phyloP scores from a whole-genome alignment of 2,113 vertebrate species.

The Monopterus albus region DNA sequence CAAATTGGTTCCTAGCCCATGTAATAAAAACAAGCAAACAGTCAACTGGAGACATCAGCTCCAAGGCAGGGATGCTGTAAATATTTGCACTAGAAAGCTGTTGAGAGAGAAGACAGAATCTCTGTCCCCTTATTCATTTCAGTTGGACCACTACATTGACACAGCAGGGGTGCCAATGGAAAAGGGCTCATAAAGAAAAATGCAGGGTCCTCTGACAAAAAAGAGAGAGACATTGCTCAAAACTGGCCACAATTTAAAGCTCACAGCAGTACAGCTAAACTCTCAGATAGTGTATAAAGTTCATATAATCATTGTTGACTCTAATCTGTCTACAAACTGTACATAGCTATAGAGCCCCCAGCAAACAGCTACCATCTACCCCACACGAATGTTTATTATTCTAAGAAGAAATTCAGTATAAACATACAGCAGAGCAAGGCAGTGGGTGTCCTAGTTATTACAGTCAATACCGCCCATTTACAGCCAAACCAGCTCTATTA shows the following conservation, averaged over 20 bases:
- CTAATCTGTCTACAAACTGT: slow-evolving; percentile 36
- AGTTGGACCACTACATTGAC: neutral
- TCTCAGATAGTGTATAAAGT: neutral
- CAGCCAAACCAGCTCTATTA: slow-evolving; percentile 69
- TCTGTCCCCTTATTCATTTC: neutral
- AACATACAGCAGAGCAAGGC: slow-evolving; percentile 51
- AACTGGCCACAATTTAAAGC: neutral
- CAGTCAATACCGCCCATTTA: slow-evolving; percentile 71
- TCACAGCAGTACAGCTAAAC: neutral
- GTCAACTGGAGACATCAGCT: no score
- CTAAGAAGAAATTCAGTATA: slow-evolving; percentile 58
- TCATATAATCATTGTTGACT: slow-evolving; percentile 47
- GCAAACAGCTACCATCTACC: slow-evolving; percentile 45
- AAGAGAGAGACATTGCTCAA: neutral
- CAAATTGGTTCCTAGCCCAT: no score
- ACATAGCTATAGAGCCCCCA: slow-evolving; percentile 25
- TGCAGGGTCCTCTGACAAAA: neutral
- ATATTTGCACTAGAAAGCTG: no score
- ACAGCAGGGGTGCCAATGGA: neutral
- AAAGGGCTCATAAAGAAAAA: neutral
- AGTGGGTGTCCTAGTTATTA: slow-evolving; percentile 73
- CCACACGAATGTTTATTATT: slow-evolving; percentile 68
- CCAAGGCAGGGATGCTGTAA: no score
- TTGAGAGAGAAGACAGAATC: no score
- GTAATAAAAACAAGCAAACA: no score